These are phyloP conservation scores for Champsocephalus esox DNA, from an alignment of 2,797 vertebrate genomes.

Conservation along the genomic window DNA sequence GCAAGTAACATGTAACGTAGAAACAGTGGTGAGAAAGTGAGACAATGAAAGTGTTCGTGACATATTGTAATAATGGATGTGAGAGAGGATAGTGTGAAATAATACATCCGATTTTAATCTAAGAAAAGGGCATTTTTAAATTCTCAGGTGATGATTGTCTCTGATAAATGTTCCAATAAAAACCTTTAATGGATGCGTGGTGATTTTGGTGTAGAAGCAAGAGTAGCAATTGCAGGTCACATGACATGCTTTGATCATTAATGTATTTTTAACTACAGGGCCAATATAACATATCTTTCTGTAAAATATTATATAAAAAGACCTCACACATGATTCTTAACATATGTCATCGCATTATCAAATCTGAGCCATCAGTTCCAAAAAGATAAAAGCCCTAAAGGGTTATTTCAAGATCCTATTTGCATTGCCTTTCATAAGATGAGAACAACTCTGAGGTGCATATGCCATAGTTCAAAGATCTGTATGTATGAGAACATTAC, in stretches of 20 bases:
- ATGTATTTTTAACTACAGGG: not conserved
- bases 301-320: not conserved
- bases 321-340: not conserved
- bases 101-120: not conserved
- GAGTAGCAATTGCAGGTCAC: not conserved
- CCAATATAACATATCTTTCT: not conserved
- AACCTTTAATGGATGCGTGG: not conserved
- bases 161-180: not conserved
- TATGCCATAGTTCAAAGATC: not conserved
- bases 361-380: not conserved
- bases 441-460: not conserved
- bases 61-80: not conserved
- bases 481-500: not conserved
- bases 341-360: not conserved
- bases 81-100: not conserved
- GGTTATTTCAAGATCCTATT: not conserved
- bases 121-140: not conserved
- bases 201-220: not conserved
- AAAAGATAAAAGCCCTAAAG: not conserved
- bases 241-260: not conserved
- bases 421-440: not conserved
- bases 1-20: too few species aligned
- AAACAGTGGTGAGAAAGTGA: not conserved
- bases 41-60: not conserved
- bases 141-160: slow-evolving; percentile 8